Conservation (phyloP, 2,888 invertebrate species). For the Caenorhabditis zanzibari region DNA sequence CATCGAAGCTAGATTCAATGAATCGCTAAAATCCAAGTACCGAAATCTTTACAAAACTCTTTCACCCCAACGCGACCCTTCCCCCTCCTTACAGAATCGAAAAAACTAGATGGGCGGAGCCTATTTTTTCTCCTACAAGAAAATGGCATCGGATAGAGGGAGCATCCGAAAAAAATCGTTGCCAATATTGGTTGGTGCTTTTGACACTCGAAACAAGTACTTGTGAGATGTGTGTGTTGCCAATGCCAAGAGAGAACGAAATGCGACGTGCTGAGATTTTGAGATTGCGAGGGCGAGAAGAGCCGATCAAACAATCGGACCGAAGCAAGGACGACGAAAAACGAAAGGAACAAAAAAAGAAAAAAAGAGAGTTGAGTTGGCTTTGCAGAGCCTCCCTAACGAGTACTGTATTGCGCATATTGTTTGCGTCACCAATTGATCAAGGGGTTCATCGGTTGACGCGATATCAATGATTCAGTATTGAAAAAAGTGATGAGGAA, state of each 20-base stretch:
- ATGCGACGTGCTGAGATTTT: constrained; percentile 43
- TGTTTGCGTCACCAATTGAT: constrained; percentile 33
- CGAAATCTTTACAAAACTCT: constrained; percentile 33
- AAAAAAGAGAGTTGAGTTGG: constrained; percentile 4
- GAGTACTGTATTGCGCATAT: constrained; percentile 36
- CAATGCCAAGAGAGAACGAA: constrained; percentile 38
- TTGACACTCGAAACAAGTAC: constrained; percentile 66
- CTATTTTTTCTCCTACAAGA: constrained; percentile 45
- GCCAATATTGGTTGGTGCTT: constrained; percentile 58
- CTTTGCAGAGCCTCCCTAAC: constrained; percentile 16
- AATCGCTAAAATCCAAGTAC: constrained; percentile 1
- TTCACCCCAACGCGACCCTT: constrained; percentile 4
- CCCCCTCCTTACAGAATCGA: constrained; percentile 5
- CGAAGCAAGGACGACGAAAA: constrained; percentile 6
- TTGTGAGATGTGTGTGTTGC: constrained; percentile 53
- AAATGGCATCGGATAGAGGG: constrained; percentile 25
- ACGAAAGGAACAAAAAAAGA: neutral
- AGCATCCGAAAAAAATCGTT: constrained; percentile 24
- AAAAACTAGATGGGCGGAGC: constrained; percentile 27
- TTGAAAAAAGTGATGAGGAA: neutral
- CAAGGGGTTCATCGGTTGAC: constrained; percentile 45
- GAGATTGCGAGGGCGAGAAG: constrained; percentile 65
- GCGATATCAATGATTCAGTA: constrained; percentile 48
- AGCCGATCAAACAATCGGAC: constrained; percentile 62
- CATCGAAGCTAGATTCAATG: neutral